These are phyloP conservation scores for Rhinolophus ferrumequinum DNA, from an alignment of 2,113 vertebrate genomes.

Conservation along the genomic window DNA sequence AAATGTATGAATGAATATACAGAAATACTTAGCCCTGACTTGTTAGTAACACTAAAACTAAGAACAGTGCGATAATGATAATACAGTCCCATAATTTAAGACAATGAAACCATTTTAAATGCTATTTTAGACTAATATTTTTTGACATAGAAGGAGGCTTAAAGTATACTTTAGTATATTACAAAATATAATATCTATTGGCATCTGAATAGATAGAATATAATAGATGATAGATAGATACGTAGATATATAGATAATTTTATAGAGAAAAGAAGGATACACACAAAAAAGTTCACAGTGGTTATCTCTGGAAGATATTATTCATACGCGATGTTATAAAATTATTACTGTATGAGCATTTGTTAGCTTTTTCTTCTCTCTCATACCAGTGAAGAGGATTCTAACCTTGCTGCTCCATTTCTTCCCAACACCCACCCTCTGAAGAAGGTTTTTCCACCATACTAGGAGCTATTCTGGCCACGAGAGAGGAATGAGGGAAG, in stretches of 20 bases:
- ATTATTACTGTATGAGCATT: background rate
- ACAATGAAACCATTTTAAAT: too few species aligned
- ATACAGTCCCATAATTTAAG: background rate
- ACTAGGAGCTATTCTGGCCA: background rate
- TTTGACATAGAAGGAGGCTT: background rate
- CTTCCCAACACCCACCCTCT: background rate
- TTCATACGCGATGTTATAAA: background rate
- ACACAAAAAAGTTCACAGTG: background rate
- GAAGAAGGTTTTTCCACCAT: background rate
- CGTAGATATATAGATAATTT: background rate
- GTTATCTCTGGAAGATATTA: background rate
- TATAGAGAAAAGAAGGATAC: background rate
- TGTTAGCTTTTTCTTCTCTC: background rate
- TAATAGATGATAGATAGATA: background rate
- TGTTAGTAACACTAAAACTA: background rate
- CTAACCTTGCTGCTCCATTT: background rate
- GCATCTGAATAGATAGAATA: background rate
- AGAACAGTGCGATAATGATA: background rate
- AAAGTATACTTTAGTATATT: background rate
- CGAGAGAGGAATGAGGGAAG: background rate
- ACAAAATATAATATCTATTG: background rate
- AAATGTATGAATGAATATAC: background rate
- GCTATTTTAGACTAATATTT: background rate
- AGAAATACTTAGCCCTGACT: background rate
- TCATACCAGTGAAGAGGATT: too few species aligned